Percentiles rank a stretch among this genome's conserved stretches.
Evolutionary conservation across 2,113 vertebrate genomes (phyloP).

Genomic region (Myiagra hebetior): DNA sequence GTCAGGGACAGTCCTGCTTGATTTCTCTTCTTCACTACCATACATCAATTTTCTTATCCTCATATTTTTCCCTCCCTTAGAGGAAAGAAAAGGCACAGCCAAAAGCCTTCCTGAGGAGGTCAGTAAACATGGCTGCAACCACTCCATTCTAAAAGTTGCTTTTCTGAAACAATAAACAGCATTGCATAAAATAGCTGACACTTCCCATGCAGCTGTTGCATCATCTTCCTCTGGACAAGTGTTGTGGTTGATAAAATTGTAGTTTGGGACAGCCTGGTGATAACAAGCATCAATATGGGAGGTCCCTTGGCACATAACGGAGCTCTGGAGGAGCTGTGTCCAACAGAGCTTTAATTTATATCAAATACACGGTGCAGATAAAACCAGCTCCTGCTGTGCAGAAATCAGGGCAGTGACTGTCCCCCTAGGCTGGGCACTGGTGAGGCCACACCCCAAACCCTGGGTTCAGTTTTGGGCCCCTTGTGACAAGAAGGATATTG

Average conservation of each 20-base stretch:
- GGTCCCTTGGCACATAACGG: neutral
- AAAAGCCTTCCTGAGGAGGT: neutral
- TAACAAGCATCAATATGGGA: neutral
- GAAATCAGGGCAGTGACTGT: neutral
- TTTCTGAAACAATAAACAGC: neutral
- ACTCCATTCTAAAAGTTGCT: neutral
- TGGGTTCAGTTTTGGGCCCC: neutral
- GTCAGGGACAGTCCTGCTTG: neutral
- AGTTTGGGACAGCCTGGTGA: neutral
- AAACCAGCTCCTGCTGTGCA: neutral
- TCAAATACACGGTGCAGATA: accelerated
- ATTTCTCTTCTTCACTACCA: accelerated
- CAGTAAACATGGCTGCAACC: neutral
- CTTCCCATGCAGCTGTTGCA: neutral
- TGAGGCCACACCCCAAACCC: neutral
- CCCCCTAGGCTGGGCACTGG: neutral
- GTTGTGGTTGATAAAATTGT: neutral
- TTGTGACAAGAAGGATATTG: neutral
- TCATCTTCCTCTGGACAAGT: neutral
- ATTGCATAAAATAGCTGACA: neutral
- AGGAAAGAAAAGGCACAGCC: neutral
- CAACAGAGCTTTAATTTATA: neutral
- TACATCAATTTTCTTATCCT: neutral
- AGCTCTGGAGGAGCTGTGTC: neutral
- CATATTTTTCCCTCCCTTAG: neutral